Percentiles rank a stretch among this genome's conserved stretches.
phyloP scores from a whole-genome alignment of 2,888 invertebrate genomes.

The Tinea pellionella region DNA sequence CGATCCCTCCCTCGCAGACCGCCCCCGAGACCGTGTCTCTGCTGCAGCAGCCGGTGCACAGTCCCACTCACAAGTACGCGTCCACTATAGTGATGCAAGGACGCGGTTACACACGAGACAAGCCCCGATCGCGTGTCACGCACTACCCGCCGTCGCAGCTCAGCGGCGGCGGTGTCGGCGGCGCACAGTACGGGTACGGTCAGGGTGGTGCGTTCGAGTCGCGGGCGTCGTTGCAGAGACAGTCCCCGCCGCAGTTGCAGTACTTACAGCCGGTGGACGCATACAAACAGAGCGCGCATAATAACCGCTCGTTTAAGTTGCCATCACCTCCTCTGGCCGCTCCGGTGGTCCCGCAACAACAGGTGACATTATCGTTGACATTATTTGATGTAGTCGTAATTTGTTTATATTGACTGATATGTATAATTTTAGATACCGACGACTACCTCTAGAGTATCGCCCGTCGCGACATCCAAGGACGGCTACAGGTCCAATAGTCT shows the following conservation, averaged over 20 bases:
- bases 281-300: constrained; percentile 36
- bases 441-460: constrained; percentile 18
- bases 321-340: constrained; percentile 52
- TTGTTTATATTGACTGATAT: constrained; percentile 15
- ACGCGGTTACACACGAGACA: constrained; percentile 46
- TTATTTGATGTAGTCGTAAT: constrained; percentile 5
- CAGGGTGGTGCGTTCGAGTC: constrained; percentile 19
- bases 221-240: constrained; percentile 20
- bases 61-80: constrained; percentile 45
- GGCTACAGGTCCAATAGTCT: constrained; percentile 73
- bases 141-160: constrained; percentile 34
- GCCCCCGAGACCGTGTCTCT: constrained; percentile 63
- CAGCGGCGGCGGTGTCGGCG: constrained; percentile 36
- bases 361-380: constrained; percentile 29
- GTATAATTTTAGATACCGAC: constrained; percentile 18
- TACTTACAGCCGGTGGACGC: constrained; percentile 45
- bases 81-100: constrained; percentile 46
- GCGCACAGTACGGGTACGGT: constrained; percentile 24
- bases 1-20: constrained; percentile 57
- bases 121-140: constrained; percentile 32
- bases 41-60: constrained; percentile 52
- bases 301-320: constrained; percentile 51
- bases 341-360: constrained; percentile 37
- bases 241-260: constrained; percentile 38
- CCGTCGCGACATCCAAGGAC: constrained; percentile 37